Conservation (phyloP, 2,797 vertebrate species). For the Acomys russatus region DNA sequence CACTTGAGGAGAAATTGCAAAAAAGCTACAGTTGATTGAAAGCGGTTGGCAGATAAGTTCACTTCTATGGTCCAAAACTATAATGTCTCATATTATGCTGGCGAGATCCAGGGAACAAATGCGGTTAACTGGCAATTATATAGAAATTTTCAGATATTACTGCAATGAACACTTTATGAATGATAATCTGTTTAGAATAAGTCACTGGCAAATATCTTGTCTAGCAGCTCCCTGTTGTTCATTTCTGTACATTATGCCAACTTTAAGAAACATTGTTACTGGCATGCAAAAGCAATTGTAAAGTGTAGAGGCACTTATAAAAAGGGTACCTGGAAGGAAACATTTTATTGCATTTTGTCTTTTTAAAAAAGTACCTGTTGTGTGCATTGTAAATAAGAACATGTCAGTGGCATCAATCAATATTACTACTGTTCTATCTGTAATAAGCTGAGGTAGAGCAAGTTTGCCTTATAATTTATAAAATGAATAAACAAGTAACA, state of each 20-base stretch:
- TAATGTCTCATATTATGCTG: slow-evolving; percentile 52
- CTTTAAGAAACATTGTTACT: slow-evolving; percentile 34
- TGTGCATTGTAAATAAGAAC: slow-evolving; percentile 23
- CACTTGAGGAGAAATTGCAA: slow-evolving; percentile 55
- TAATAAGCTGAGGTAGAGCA: background rate
- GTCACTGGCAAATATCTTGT: background rate
- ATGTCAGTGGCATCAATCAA: background rate
- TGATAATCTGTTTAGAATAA: slow-evolving; percentile 67
- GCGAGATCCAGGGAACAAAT: slow-evolving; percentile 68
- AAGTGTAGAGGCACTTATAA: slow-evolving; percentile 39
- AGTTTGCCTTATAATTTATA: background rate
- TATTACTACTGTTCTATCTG: background rate
- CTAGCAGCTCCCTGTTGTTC: background rate
- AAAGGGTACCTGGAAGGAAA: slow-evolving; percentile 43
- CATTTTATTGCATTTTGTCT: slow-evolving; percentile 27
- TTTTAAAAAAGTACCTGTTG: background rate
- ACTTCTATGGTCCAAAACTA: slow-evolving; percentile 54
- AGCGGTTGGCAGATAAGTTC: slow-evolving; percentile 61
- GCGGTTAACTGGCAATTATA: slow-evolving; percentile 61
- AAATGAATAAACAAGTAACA: slow-evolving; percentile 6
- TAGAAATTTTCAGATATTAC: slow-evolving; percentile 59
- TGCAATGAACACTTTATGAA: slow-evolving; percentile 43
- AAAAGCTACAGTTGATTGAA: slow-evolving; percentile 65
- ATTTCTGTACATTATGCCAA: slow-evolving; percentile 37
- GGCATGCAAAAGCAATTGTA: background rate